phyloP scores from a whole-genome alignment of 1,140 invertebrate genomes.

The Zelostemma sp. region DNA sequence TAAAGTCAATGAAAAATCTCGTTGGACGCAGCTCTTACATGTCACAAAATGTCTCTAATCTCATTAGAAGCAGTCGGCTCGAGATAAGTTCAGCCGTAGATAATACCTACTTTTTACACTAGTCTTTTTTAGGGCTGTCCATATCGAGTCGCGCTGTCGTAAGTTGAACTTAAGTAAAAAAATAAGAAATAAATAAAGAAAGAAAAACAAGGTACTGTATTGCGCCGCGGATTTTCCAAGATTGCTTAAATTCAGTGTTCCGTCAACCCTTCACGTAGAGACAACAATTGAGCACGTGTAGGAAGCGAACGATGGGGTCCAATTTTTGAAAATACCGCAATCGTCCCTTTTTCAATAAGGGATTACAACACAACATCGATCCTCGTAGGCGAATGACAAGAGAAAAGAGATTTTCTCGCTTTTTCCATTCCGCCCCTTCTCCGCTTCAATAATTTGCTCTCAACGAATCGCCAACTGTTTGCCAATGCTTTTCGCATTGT shows the following conservation, averaged over 20 bases:
- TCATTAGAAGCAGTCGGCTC: neutral
- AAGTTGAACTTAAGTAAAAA: conserved; percentile 8
- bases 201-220: too few relatives aligned
- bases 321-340: conserved; percentile 17
- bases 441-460: conserved; percentile 1
- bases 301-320: neutral
- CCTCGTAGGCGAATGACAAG: conserved; percentile 43
- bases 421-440: neutral
- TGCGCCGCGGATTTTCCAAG: too few relatives aligned
- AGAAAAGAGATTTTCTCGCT: neutral
- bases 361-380: conserved; percentile 57
- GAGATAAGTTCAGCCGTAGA: neutral
- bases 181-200: neutral
- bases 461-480: conserved; percentile 14
- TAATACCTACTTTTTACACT: neutral
- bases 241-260: neutral
- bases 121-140: conserved; percentile 8
- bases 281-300: conserved; percentile 2
- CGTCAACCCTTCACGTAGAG: neutral
- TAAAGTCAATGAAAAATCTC: too few relatives aligned
- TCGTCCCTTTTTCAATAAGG: conserved; percentile 48
- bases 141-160: conserved; percentile 6
- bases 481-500: conserved; percentile 33
- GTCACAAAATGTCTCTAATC: neutral
- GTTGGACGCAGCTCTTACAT: too few relatives aligned